Conservation (phyloP, 2,888 invertebrate species). For the Diachrysia chrysitis region DNA sequence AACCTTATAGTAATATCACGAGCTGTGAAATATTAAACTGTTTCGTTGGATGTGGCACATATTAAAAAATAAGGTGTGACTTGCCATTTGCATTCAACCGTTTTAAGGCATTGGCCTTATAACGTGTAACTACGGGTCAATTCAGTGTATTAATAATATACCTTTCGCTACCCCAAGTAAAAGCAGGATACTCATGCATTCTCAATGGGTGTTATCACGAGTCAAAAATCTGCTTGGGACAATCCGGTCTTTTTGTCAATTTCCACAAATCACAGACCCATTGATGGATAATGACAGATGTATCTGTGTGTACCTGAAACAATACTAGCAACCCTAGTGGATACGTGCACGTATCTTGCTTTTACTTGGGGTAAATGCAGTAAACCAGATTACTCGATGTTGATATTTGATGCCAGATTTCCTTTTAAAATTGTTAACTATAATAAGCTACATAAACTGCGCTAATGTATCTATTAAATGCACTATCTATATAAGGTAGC, state of each 20-base stretch:
- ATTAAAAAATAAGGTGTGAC: not conserved
- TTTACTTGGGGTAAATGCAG: no score
- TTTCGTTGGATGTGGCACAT: not conserved
- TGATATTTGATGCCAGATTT: no score
- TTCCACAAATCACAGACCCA: no score
- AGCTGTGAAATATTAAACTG: not conserved
- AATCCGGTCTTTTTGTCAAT: no score
- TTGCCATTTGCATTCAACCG: no score
- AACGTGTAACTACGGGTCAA: not conserved
- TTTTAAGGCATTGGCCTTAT: not conserved
- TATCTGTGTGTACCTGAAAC: no score
- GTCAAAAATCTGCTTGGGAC: no score
- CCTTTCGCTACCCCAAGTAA: not conserved
- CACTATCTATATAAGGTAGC: not conserved
- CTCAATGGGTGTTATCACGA: no score
- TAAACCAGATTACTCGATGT: not conserved
- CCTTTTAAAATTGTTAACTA: not conserved
- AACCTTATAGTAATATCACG: not conserved
- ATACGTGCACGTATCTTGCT: no score
- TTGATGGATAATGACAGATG: no score
- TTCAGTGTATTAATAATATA: not conserved
- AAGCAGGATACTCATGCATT: slow-evolving; percentile 6
- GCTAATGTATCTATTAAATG: not conserved
- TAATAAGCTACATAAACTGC: no score
- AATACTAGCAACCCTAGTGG: no score